These are phyloP conservation scores for Ispidina lecontei DNA, from an alignment of 2,797 vertebrate genomes.

Conservation along the genomic window DNA sequence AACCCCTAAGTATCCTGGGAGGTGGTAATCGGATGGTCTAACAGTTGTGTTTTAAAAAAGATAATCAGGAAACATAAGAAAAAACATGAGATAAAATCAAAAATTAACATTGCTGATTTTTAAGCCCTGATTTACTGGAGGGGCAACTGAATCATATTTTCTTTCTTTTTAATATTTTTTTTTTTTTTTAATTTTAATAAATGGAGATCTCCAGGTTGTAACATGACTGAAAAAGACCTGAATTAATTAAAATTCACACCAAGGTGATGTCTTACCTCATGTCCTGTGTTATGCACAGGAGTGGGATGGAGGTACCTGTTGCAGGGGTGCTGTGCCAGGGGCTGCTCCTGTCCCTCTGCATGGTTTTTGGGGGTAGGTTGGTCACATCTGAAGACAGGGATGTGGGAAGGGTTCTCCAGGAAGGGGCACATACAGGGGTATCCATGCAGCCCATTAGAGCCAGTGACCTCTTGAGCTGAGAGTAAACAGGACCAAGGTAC, in stretches of 20 bases:
- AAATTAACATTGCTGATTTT: not conserved
- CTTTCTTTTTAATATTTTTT: not conserved
- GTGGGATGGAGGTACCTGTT: not conserved
- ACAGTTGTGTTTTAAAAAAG: not conserved
- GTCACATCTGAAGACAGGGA: not conserved
- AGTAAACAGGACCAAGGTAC: not conserved
- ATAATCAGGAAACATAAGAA: not conserved
- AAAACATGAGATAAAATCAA: not conserved
- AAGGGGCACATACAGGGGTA: not conserved
- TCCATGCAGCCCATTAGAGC: not conserved
- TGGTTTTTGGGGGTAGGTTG: not conserved
- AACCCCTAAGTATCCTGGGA: not conserved
- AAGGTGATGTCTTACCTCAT: not conserved
- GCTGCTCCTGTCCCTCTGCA: not conserved
- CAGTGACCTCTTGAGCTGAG: not conserved
- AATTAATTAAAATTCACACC: not conserved
- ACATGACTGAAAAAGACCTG: not conserved
- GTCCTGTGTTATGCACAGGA: accelerated
- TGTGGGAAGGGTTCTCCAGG: not conserved
- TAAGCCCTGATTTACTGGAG: not conserved
- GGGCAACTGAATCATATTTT: not conserved
- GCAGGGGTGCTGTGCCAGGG: accelerated
- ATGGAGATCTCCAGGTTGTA: not conserved
- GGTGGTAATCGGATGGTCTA: not conserved
- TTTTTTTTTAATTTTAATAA: not conserved